Percentiles rank a stretch among this genome's conserved stretches.
phyloP scores from a whole-genome alignment of 2,113 vertebrate species.

The Alosa alosa region DNA sequence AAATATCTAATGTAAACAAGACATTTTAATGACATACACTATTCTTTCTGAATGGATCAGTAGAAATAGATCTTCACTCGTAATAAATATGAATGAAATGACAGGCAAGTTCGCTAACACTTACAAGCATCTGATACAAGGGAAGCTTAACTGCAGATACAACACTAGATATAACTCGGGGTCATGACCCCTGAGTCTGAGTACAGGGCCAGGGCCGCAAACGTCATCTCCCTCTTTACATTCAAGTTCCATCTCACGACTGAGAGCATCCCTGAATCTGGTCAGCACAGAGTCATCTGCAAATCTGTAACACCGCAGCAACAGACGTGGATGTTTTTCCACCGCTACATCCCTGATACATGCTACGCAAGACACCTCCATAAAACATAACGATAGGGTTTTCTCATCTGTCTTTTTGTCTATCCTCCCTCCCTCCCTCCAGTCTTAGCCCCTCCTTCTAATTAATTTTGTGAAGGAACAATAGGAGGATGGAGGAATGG shows the following conservation, averaged over 20 bases:
- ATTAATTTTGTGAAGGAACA: too few relatives aligned
- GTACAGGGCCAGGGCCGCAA: not conserved
- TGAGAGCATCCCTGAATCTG: not conserved
- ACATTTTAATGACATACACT: not conserved
- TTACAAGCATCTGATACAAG: not conserved
- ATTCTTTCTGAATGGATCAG: not conserved
- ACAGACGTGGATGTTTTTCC: too few relatives aligned
- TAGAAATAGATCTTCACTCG: not conserved
- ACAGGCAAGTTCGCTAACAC: not conserved
- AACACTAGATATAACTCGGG: not conserved
- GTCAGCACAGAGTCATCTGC: too few relatives aligned
- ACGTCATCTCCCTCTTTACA: not conserved
- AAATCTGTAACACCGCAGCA: not conserved
- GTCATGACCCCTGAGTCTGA: not conserved
- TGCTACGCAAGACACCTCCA: not conserved
- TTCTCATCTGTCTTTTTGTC: too few relatives aligned
- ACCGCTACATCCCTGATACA: not conserved
- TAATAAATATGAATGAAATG: constrained; percentile 5
- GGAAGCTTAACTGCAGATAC: not conserved
- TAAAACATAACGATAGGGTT: too few relatives aligned
- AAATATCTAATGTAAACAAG: not conserved
- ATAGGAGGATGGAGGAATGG: too few relatives aligned
- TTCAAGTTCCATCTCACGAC: not conserved
- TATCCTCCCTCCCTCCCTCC: too few relatives aligned
- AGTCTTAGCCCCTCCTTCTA: too few relatives aligned